Evolutionary conservation across 2,797 vertebrate species (phyloP).

Genomic region (Xenopus petersii): DNA sequence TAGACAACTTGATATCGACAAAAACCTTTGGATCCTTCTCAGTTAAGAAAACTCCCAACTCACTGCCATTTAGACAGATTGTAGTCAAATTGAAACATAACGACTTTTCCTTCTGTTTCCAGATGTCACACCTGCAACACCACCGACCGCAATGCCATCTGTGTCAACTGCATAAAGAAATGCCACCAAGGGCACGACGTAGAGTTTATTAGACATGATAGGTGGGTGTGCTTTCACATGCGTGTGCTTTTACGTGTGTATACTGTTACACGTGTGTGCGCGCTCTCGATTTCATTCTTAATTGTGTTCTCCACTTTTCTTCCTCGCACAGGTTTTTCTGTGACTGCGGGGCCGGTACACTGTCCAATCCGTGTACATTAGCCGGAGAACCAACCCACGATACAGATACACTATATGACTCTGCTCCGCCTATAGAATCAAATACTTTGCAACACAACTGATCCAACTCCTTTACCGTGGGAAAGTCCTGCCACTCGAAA

Average conservation of each 20-base stretch:
- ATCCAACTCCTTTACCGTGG: conserved; percentile 71
- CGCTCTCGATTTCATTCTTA: background rate
- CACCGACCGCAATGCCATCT: conserved; percentile 98
- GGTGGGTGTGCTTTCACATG: conserved; percentile 62
- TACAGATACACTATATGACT: conserved; percentile 99
- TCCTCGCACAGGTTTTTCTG: conserved; percentile 88
- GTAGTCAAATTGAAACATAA: too few relatives aligned
- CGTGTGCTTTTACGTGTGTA: background rate
- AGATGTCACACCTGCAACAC: conserved; percentile 99
- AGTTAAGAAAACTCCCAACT: too few relatives aligned
- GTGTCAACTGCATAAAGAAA: conserved; percentile 99
- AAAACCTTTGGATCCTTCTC: too few relatives aligned
- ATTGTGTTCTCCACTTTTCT: conserved; percentile 35
- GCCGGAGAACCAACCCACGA: conserved; percentile 98
- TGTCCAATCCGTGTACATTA: conserved; percentile 99
- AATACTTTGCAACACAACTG: conserved; percentile 99
- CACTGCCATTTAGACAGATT: too few relatives aligned
- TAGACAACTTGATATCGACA: too few relatives aligned
- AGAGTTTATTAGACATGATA: conserved; percentile 98
- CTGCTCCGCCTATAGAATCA: conserved; percentile 99
- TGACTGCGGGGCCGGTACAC: conserved; percentile 97
- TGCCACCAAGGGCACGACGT: conserved; percentile 99
- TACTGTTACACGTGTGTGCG: too few relatives aligned
- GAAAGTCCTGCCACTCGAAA: conserved; percentile 75
- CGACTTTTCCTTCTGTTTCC: conserved; percentile 15